Evolutionary conservation across 1,140 invertebrate species (phyloP).

Genomic region (Dinothrombium tinctorium): DNA sequence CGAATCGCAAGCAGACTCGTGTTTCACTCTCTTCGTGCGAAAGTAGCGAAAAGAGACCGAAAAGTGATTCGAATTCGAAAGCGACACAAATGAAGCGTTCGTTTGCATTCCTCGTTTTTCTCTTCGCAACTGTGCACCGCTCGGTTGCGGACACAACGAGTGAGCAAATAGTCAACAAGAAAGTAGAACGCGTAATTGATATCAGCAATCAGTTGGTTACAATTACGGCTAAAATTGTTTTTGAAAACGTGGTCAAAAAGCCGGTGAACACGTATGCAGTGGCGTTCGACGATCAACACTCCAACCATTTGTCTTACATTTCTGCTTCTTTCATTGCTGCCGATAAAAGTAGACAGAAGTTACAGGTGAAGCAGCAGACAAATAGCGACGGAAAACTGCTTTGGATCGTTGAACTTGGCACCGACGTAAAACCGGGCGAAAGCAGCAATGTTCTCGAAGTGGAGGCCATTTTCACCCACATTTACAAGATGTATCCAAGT

Average conservation of each 20-base stretch:
- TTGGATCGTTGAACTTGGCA: constrained; percentile 15
- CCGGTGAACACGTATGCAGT: constrained; percentile 22
- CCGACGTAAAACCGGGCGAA: constrained; percentile 17
- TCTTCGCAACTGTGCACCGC: too few relatives aligned
- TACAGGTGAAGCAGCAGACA: constrained; percentile 10
- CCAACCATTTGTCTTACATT: constrained; percentile 7
- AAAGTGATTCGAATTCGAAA: too few relatives aligned
- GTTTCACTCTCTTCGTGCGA: too few relatives aligned
- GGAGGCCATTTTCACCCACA: constrained; percentile 48
- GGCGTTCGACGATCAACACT: constrained; percentile 5
- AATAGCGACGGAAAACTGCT: constrained; percentile 14
- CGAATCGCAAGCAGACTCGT: too few relatives aligned
- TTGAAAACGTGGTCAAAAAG: constrained; percentile 53
- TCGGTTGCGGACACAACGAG: too few relatives aligned
- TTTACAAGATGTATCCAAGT: constrained; percentile 52
- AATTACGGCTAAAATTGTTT: constrained; percentile 43
- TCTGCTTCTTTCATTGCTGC: constrained; percentile 5
- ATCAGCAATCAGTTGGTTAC: constrained; percentile 66
- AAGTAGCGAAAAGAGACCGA: too few relatives aligned
- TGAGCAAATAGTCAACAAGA: constrained; percentile 36
- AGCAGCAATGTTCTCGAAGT: constrained; percentile 28
- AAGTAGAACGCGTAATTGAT: constrained; percentile 63
- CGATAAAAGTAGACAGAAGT: constrained; percentile 10
- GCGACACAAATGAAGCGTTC: too few relatives aligned
- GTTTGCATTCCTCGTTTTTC: too few relatives aligned